Evolutionary conservation across 2,888 invertebrate species (phyloP).

Genomic region (Hanleya hanleyi): DNA sequence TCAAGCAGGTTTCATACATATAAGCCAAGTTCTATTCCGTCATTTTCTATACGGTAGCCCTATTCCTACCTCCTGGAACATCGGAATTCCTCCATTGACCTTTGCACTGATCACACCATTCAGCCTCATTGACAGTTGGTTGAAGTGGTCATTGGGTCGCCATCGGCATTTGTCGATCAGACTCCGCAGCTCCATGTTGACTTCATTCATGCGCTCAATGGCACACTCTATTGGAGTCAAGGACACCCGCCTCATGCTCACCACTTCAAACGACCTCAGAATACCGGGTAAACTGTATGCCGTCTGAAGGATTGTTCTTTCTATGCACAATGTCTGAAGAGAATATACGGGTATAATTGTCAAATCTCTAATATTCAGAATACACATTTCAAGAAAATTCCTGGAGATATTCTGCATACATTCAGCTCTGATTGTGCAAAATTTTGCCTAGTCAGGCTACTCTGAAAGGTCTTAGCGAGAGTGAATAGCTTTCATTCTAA

Average conservation of each 20-base stretch:
- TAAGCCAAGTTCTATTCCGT: too few species aligned
- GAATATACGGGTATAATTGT: neutral
- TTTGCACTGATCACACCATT: constrained; percentile 68
- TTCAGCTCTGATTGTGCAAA: too few species aligned
- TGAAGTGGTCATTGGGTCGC: constrained; percentile 50
- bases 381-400: too few species aligned
- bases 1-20: too few species aligned
- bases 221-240: constrained; percentile 77
- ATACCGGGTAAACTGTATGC: constrained; percentile 67
- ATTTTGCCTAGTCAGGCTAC: too few species aligned
- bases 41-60: too few species aligned
- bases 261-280: constrained; percentile 77
- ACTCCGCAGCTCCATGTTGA: constrained; percentile 76
- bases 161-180: constrained; percentile 85
- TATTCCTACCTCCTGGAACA: constrained; percentile 72
- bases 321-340: constrained; percentile 68
- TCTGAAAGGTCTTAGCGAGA: too few species aligned
- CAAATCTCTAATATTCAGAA: too few species aligned
- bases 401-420: too few species aligned
- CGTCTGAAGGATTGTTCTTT: constrained; percentile 62
- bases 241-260: constrained; percentile 82
- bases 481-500: too few species aligned
- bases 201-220: constrained; percentile 56
- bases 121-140: constrained; percentile 67
- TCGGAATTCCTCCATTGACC: constrained; percentile 70